phyloP scores from a whole-genome alignment of 2,888 invertebrate species.

The Labia minor region DNA sequence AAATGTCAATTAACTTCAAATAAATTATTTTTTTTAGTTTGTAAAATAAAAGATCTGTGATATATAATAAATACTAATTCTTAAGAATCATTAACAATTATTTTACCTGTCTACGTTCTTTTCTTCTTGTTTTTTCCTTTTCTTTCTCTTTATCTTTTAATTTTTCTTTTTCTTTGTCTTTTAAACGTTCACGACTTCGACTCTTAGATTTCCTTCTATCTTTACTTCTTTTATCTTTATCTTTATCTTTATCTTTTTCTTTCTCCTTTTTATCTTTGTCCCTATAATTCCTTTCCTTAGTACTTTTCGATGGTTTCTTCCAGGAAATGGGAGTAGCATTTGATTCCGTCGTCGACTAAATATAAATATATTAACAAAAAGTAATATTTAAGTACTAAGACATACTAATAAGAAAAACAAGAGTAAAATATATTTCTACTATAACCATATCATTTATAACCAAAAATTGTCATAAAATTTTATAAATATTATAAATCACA shows the following conservation, averaged over 20 bases:
- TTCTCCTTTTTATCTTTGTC: constrained; percentile 41
- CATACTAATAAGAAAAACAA: too few relatives aligned
- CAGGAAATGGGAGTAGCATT: constrained; percentile 43
- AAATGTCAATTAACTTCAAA: too few relatives aligned
- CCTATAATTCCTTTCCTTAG: constrained; percentile 67
- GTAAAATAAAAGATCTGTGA: too few relatives aligned
- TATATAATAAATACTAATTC: too few relatives aligned
- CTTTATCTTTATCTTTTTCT: constrained; percentile 39
- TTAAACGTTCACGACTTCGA: constrained; percentile 34
- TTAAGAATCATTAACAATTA: too few relatives aligned
- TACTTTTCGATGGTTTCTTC: constrained; percentile 68
- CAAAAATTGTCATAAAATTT: too few relatives aligned
- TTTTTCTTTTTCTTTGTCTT: constrained; percentile 33
- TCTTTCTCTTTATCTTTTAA: constrained; percentile 25
- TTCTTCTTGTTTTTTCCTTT: constrained; percentile 39
- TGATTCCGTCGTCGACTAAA: neutral
- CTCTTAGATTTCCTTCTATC: constrained; percentile 31
- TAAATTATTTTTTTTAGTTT: too few relatives aligned
- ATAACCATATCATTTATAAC: too few relatives aligned
- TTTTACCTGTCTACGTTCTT: constrained; percentile 53
- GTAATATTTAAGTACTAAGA: neutral
- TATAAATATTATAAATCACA: too few relatives aligned
- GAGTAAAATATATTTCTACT: too few relatives aligned
- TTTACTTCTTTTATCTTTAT: constrained; percentile 33
- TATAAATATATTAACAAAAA: neutral